Conservation (phyloP, 1,140 invertebrate species). For the Megalopta genalis region DNA sequence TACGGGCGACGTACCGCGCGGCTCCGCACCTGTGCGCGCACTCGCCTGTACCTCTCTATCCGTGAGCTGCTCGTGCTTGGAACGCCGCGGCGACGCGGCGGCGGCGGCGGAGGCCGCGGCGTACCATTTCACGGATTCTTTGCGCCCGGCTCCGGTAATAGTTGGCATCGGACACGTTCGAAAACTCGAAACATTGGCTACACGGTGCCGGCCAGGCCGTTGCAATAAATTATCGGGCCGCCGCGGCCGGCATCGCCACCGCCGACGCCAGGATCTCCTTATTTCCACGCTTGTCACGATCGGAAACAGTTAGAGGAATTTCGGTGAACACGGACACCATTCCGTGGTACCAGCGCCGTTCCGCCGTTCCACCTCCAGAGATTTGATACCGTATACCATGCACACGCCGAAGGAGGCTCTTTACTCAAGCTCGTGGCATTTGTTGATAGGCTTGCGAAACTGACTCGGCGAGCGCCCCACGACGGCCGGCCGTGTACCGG, state of each 20-base stretch:
- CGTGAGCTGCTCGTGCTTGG: neutral
- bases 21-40: conserved; percentile 24
- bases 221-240: conserved; percentile 35
- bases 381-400: neutral
- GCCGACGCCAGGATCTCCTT: conserved; percentile 18
- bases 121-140: conserved; percentile 40
- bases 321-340: conserved; percentile 11
- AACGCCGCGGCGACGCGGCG: too few relatives aligned
- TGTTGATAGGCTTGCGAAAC: neutral
- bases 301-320: conserved; percentile 40
- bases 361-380: neutral
- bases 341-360: neutral
- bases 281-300: conserved; percentile 37
- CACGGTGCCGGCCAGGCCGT: conserved; percentile 10
- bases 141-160: conserved; percentile 32
- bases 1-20: conserved; percentile 54
- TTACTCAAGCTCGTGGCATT: conserved; percentile 1
- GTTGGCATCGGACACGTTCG: conserved; percentile 29
- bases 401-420: neutral
- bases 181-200: conserved; percentile 41
- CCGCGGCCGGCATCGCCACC: neutral
- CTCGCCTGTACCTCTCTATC: conserved; percentile 16
- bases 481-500: neutral
- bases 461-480: neutral
- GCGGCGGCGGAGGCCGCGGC: too few relatives aligned